Evolutionary conservation across 2,888 invertebrate genomes (phyloP).

Genomic region (Diadromus collaris): DNA sequence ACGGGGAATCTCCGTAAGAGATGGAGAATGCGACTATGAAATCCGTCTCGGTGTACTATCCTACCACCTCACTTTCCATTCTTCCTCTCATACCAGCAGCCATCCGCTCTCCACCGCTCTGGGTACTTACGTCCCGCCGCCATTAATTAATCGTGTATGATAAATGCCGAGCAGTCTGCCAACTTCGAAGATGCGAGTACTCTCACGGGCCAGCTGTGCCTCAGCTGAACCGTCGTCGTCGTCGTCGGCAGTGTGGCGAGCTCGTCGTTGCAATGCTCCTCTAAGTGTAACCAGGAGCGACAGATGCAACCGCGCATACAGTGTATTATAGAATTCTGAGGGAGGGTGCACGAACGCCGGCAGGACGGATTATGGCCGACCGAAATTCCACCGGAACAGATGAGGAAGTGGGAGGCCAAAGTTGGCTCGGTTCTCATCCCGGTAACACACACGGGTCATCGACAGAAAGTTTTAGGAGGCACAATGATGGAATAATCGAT

Average conservation of each 20-base stretch:
- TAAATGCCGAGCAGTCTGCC: conserved; percentile 76
- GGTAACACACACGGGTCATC: conserved; percentile 33
- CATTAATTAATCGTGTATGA: conserved; percentile 77
- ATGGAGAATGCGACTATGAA: conserved; percentile 16
- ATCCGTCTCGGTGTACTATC: conserved; percentile 52
- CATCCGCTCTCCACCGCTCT: conserved; percentile 2
- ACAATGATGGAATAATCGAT: conserved; percentile 50
- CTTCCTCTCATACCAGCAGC: conserved; percentile 33
- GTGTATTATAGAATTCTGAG: conserved; percentile 27
- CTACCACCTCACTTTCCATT: conserved; percentile 25
- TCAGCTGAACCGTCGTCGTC: conserved; percentile 63
- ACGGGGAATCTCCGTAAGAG: conserved; percentile 6
- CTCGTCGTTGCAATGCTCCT: conserved; percentile 19
- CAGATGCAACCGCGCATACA: conserved; percentile 58
- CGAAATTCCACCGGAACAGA: conserved; percentile 48
- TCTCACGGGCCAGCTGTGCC: conserved; percentile 67
- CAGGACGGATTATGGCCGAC: conserved; percentile 53
- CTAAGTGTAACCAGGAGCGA: conserved; percentile 51
- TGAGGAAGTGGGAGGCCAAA: conserved; percentile 1
- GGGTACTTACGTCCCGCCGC: conserved; percentile 65
- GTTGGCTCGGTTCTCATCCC: conserved; percentile 49
- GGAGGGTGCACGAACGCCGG: conserved; percentile 38
- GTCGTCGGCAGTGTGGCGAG: conserved; percentile 41
- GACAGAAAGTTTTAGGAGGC: conserved; percentile 41
- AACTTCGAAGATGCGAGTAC: conserved; percentile 73